Percentiles rank a stretch among this genome's conserved stretches.
phyloP scores from a whole-genome alignment of 2,113 vertebrate species.

The Uria lomvia region DNA sequence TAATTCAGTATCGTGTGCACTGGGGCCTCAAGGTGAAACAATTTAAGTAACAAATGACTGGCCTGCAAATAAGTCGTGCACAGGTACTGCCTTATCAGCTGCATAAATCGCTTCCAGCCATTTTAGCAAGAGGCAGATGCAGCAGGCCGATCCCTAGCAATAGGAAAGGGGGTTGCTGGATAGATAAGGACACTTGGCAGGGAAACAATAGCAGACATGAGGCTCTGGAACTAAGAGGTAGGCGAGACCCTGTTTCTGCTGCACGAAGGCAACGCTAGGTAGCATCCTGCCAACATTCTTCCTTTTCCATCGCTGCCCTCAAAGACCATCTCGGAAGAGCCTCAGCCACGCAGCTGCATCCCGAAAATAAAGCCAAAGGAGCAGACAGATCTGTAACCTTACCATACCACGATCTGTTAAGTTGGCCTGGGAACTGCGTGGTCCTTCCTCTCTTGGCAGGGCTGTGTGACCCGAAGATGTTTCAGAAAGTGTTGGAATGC shows the following conservation, averaged over 20 bases:
- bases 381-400: neutral
- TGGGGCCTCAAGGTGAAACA: neutral
- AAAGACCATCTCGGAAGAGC: neutral
- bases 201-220: neutral
- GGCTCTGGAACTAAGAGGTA: neutral
- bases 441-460: neutral
- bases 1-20: accelerated
- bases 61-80: neutral
- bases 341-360: neutral
- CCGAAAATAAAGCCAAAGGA: neutral
- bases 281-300: neutral
- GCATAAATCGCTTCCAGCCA: neutral
- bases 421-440: neutral
- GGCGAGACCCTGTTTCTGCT: accelerated
- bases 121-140: neutral
- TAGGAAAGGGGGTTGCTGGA: neutral
- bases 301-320: neutral
- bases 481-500: too few relatives aligned
- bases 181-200: neutral
- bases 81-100: neutral
- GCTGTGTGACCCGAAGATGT: neutral
- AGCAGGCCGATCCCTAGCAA: neutral
- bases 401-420: neutral
- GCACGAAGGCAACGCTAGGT: neutral
- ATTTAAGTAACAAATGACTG: neutral